These are phyloP conservation scores for Tragelaphus oryx DNA, from an alignment of 2,797 vertebrate species.

Conservation along the genomic window DNA sequence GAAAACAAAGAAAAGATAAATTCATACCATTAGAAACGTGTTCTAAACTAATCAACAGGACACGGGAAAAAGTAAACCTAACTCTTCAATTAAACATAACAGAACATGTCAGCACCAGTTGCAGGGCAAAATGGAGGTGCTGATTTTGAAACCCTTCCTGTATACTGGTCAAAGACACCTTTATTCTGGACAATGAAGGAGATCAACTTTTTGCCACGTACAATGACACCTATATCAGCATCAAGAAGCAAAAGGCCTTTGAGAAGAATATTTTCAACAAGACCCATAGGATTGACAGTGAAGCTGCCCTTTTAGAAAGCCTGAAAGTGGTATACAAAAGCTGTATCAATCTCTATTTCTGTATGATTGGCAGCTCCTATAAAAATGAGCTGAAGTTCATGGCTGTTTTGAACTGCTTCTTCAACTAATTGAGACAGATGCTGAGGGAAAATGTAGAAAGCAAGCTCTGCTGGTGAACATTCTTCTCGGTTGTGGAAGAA, in stretches of 20 bases:
- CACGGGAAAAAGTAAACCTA: not conserved
- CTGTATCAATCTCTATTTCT: constrained; percentile 96
- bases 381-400: constrained; percentile 98
- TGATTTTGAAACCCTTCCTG: constrained; percentile 88
- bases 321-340: constrained; percentile 96
- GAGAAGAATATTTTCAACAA: constrained; percentile 99
- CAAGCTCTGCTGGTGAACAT: constrained; percentile 93
- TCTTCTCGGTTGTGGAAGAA: constrained; percentile 94
- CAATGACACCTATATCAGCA: constrained; percentile 92
- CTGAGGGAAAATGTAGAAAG: constrained; percentile 95
- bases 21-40: not conserved
- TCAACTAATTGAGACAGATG: constrained; percentile 96
- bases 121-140: not conserved
- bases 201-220: constrained; percentile 95
- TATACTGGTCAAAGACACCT: constrained; percentile 93
- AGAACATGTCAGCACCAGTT: not conserved
- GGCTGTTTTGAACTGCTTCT: constrained; percentile 94
- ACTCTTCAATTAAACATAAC: not conserved
- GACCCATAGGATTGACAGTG: constrained; percentile 94
- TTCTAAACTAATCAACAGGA: not conserved
- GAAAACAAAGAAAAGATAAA: constrained; percentile 7
- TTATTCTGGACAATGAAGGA: constrained; percentile 95
- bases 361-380: constrained; percentile 95
- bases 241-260: constrained; percentile 95
- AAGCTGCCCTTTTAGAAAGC: constrained; percentile 93